Evolutionary conservation across 1,140 invertebrate species (phyloP).

Genomic region (Leptopilina clavipes): DNA sequence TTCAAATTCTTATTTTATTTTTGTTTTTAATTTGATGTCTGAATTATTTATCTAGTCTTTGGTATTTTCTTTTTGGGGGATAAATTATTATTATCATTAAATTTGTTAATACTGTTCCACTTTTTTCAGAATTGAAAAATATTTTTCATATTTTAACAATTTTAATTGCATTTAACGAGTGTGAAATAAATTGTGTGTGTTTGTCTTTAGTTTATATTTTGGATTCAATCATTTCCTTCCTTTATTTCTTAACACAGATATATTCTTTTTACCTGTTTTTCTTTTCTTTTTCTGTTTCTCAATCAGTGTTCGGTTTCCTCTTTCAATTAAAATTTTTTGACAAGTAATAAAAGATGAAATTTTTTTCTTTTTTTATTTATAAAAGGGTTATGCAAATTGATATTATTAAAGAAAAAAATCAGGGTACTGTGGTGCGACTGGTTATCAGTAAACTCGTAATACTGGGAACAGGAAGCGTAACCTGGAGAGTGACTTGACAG

Average conservation of each 20-base stretch:
- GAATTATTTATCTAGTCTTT: background rate
- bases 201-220: background rate
- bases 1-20: background rate
- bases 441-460: conserved; percentile 56
- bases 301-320: background rate
- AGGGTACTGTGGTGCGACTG: conserved; percentile 45
- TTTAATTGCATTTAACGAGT: too few species aligned
- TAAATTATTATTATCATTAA: too few species aligned
- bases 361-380: background rate
- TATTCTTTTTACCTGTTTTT: background rate
- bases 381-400: background rate
- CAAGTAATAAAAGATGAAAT: background rate
- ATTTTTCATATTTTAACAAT: too few species aligned
- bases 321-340: background rate
- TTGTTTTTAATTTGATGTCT: background rate
- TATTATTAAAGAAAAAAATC: conserved; percentile 37
- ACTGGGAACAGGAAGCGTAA: conserved; percentile 61
- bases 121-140: too few species aligned
- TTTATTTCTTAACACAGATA: background rate
- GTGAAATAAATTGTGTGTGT: too few species aligned
- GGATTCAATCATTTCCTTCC: background rate
- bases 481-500: conserved; percentile 59
- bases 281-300: background rate
- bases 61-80: too few species aligned
- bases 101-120: too few species aligned